Conservation (phyloP, 2,797 vertebrate genomes). For the Takifugu ocellatus region DNA sequence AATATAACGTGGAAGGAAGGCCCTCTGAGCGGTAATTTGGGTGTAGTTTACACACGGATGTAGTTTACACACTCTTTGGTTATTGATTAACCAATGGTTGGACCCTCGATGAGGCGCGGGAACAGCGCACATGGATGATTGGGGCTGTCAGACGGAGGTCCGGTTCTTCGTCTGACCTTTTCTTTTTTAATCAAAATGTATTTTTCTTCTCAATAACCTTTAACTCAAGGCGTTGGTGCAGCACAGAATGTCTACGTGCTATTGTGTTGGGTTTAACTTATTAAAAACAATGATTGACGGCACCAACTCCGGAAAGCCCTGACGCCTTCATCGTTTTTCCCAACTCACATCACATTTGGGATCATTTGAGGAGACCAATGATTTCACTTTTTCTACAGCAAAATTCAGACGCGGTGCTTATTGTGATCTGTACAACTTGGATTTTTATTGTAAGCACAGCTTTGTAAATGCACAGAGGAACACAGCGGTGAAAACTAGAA, state of each 20-base stretch:
- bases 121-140: not conserved
- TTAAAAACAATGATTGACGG: too few species aligned
- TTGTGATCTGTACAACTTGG: slow-evolving; percentile 91
- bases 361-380: not conserved
- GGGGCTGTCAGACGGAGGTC: not conserved
- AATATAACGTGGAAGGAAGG: slow-evolving; percentile 20
- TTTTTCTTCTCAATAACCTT: too few species aligned
- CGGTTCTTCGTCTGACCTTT: not conserved
- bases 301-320: not conserved
- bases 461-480: slow-evolving; percentile 94
- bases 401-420: slow-evolving; percentile 18
- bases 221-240: too few species aligned
- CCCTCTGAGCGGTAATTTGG: not conserved
- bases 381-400: slow-evolving; percentile 3
- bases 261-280: not conserved
- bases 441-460: slow-evolving; percentile 89
- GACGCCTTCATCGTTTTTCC: not conserved
- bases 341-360: too few species aligned
- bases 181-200: too few species aligned
- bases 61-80: slow-evolving; percentile 12
- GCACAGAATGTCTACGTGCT: not conserved
- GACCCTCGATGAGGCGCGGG: slow-evolving; percentile 35
- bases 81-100: slow-evolving; percentile 53
- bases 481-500: slow-evolving; percentile 87
- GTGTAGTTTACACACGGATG: not conserved